A percentile compares a stretch with the other conserved stretches of the same genome.
Conservation (phyloP, 2,113 vertebrate genomes). For the Picathartes gymnocephalus region DNA sequence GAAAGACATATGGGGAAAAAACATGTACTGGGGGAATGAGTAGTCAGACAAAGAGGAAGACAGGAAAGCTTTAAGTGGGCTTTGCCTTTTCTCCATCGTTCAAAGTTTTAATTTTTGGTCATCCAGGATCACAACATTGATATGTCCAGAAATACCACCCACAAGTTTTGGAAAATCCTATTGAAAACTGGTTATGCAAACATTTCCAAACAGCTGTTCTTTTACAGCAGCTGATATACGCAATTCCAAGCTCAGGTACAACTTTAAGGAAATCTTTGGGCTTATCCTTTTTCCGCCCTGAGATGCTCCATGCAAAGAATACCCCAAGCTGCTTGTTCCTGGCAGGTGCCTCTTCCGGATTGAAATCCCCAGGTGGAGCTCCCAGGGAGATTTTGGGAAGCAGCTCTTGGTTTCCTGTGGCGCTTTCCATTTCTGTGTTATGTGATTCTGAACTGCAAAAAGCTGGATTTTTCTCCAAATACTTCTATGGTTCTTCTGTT, state of each 20-base stretch:
- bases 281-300: background rate
- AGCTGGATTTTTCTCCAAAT: background rate
- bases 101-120: background rate
- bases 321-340: background rate
- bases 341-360: background rate
- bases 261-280: background rate
- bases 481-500: background rate
- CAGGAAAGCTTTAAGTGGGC: background rate
- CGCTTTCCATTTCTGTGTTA: rapidly evolving
- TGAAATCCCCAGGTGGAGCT: background rate
- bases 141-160: background rate
- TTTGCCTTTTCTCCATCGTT: background rate
- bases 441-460: background rate
- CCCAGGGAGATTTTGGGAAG: background rate
- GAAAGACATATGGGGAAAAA: background rate
- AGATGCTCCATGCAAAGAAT: background rate
- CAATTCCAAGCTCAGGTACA: background rate
- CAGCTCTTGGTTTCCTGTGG: background rate
- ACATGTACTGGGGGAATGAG: background rate
- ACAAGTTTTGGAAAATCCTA: background rate
- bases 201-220: background rate
- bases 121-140: background rate
- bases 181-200: background rate
- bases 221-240: background rate
- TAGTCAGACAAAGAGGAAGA: background rate